Conservation (phyloP, 2,888 invertebrate species). For the Tenthredo scrophulariae region DNA sequence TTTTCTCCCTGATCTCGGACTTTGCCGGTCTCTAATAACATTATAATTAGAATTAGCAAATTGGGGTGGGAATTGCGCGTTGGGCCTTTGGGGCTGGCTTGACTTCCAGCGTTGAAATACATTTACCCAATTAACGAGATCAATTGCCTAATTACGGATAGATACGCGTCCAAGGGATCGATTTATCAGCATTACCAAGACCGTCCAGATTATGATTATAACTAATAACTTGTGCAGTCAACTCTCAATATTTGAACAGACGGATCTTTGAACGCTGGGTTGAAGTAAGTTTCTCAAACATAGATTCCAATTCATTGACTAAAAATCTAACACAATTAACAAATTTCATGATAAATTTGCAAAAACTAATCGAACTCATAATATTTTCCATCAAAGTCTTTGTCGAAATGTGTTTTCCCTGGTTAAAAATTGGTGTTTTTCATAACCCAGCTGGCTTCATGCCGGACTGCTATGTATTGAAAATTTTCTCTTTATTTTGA, state of each 20-base stretch:
- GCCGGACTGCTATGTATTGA: background rate
- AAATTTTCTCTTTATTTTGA: background rate
- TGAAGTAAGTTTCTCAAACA: background rate
- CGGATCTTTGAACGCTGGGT: background rate
- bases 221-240: background rate
- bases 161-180: background rate
- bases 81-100: background rate
- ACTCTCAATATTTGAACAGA: background rate
- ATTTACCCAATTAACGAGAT: constrained; percentile 40
- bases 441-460: background rate
- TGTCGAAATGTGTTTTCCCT: background rate
- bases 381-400: background rate
- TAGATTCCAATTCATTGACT: background rate
- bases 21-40: constrained; percentile 5
- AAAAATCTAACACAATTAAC: background rate
- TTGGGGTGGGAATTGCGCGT: background rate
- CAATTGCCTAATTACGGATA: constrained; percentile 25
- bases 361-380: background rate
- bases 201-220: background rate
- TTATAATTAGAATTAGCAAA: constrained; percentile 13
- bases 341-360: background rate
- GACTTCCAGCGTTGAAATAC: constrained; percentile 28
- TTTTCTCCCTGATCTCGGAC: background rate
- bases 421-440: background rate
- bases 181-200: background rate